Conservation (phyloP, 2,888 invertebrate genomes). For the Nipponacmea schrenckii region DNA sequence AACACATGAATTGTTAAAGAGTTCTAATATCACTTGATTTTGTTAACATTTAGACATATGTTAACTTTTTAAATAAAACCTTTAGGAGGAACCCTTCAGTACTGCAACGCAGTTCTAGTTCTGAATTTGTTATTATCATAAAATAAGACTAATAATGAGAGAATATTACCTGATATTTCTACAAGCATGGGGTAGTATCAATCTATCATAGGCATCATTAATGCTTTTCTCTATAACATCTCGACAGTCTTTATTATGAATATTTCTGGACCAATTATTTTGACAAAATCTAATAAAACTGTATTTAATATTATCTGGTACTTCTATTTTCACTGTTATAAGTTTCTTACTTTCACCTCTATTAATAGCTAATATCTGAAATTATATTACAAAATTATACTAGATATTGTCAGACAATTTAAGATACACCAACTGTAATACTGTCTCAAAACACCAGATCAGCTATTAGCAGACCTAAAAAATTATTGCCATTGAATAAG, state of each 20-base stretch:
- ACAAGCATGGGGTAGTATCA: constrained; percentile 65
- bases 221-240: constrained; percentile 69
- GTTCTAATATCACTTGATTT: too few species aligned
- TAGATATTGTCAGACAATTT: too few species aligned
- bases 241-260: constrained; percentile 23
- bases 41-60: too few species aligned
- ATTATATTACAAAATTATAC: constrained; percentile 2
- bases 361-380: constrained; percentile 83
- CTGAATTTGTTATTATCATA: not conserved
- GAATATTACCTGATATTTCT: constrained; percentile 63
- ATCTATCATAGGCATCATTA: constrained; percentile 75
- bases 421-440: too few species aligned
- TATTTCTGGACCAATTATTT: constrained; percentile 59
- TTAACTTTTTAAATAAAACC: too few species aligned
- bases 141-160: too few species aligned
- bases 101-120: too few species aligned
- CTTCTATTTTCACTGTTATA: constrained; percentile 80
- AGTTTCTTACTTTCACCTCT: constrained; percentile 84
- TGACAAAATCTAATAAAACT: constrained; percentile 72
- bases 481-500: too few species aligned
- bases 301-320: constrained; percentile 76
- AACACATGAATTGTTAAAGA: too few species aligned
- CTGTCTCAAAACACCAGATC: too few species aligned
- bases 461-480: too few species aligned
- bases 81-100: too few species aligned